A percentile compares a stretch with the other conserved stretches of the same genome.
Conservation (phyloP, 2,113 vertebrate genomes). For the mouse (Mus musculus) region GRCm39 chr6:33618001-33618500, state of each 20-base stretch:
- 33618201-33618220: neutral
- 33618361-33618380: neutral
- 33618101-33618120: neutral
- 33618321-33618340: neutral
- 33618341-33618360: neutral
- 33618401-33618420: neutral
- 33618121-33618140: neutral
- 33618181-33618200: neutral
- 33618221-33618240: neutral
- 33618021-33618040: neutral
- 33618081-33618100: neutral
- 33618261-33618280: neutral
- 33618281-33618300: neutral
- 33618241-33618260: neutral
- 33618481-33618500: neutral
- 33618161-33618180: neutral
- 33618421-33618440: neutral
- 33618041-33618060: neutral
- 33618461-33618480: conserved; percentile 65
- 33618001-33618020: neutral
- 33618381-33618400: neutral
- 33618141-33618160: too few species aligned
- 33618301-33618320: neutral
- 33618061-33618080: neutral
- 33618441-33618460: conserved; percentile 46